Conservation (phyloP, 2,888 invertebrate species). For the Spatulosminthurus flaviceps region DNA sequence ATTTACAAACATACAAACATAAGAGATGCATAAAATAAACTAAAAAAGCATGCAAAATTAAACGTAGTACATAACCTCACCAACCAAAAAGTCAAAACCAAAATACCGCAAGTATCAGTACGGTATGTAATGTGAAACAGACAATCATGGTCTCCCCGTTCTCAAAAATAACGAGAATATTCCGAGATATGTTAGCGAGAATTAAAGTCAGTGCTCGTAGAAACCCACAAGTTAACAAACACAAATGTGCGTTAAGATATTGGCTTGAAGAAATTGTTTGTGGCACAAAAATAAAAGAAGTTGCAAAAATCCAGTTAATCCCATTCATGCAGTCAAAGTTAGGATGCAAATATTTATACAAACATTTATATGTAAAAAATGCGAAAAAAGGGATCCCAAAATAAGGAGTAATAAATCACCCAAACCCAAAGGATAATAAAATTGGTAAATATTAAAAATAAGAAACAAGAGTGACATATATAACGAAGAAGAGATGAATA, state of each 20-base stretch:
- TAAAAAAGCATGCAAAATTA: conserved; percentile 37
- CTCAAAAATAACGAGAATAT: no score
- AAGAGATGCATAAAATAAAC: background rate
- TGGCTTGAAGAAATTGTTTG: background rate
- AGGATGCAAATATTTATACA: no score
- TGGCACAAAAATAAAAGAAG: background rate
- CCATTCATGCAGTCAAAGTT: no score
- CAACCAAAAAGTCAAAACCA: conserved; percentile 51
- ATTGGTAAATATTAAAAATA: no score
- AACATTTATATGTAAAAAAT: no score
- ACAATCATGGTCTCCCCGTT: background rate
- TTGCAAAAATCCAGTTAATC: background rate
- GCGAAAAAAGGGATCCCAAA: no score
- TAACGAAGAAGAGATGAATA: background rate
- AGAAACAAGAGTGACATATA: background rate
- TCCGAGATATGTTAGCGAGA: no score
- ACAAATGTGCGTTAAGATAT: background rate
- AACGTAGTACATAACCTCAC: conserved; percentile 41
- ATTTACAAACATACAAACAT: background rate
- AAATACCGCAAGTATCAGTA: conserved; percentile 38
- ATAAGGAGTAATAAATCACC: no score
- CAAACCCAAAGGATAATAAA: background rate
- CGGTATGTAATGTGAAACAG: conserved; percentile 9
- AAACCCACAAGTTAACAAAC: background rate
- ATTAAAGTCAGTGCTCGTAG: background rate